Conservation (phyloP, 2,113 vertebrate genomes). For the Ageneiosus marmoratus region DNA sequence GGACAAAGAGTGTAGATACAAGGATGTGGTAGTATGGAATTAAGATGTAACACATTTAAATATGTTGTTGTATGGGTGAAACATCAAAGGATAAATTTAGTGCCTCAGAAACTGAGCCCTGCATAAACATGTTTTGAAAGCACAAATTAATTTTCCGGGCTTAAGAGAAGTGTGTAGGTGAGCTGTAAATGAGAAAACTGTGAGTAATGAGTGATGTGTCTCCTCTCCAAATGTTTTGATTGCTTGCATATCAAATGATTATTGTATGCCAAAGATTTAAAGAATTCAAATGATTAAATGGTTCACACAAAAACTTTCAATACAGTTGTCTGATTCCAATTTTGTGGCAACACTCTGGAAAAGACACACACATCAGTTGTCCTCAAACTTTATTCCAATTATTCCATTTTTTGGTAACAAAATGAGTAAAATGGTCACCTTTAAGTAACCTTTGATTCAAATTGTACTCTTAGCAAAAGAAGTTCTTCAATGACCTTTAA, state of each 20-base stretch:
- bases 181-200: not conserved
- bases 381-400: too few species aligned
- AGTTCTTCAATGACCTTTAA: too few species aligned
- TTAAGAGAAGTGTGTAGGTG: constrained; percentile 8
- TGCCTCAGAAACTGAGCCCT: not conserved
- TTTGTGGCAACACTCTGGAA: too few species aligned
- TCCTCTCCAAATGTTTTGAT: constrained; percentile 12
- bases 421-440: too few species aligned
- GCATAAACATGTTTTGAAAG: not conserved
- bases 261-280: not conserved
- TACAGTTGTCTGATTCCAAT: too few species aligned
- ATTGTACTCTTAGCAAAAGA: too few species aligned
- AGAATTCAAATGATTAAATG: not conserved
- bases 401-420: too few species aligned
- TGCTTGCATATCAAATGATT: not conserved
- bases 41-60: not conserved
- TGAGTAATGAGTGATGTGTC: not conserved
- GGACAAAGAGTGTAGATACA: too few species aligned
- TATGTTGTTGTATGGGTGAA: not conserved
- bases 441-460: too few species aligned
- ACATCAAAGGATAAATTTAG: constrained; percentile 10
- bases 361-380: too few species aligned
- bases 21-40: too few species aligned
- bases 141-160: constrained; percentile 15
- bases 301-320: too few species aligned